Conservation (phyloP, 2,797 vertebrate species). For the Syncerus caffer region DNA sequence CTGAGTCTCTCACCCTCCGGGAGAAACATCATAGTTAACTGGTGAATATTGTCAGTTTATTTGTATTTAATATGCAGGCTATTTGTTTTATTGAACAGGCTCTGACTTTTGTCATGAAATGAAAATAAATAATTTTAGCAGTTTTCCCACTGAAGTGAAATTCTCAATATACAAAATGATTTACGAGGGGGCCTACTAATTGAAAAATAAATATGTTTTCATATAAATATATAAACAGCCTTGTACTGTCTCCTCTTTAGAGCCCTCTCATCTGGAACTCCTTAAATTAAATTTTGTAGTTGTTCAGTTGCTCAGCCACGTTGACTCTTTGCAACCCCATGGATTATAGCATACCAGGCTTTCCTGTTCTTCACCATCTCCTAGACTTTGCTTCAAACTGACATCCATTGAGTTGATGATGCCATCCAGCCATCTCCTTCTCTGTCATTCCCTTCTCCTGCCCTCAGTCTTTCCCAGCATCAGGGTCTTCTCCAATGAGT, state of each 20-base stretch:
- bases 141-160: not conserved
- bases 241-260: not conserved
- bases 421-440: not conserved
- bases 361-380: not conserved
- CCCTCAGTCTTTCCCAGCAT: not conserved
- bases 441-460: not conserved
- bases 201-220: conserved; percentile 19
- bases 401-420: not conserved
- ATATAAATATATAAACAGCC: not conserved
- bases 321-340: not conserved
- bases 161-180: not conserved
- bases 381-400: not conserved
- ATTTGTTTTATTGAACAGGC: conserved; percentile 33
- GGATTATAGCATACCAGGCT: not conserved
- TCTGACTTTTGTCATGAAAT: conserved; percentile 45
- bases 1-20: not conserved
- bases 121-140: not conserved
- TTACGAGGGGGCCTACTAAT: not conserved
- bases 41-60: not conserved
- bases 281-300: not conserved
- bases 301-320: accelerated
- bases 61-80: conserved; percentile 40
- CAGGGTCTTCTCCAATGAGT: not conserved
- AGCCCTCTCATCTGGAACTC: not conserved
- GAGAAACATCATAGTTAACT: not conserved